These are phyloP conservation scores for Origma solitaria DNA, from an alignment of 2,113 vertebrate genomes.

Conservation along the genomic window DNA sequence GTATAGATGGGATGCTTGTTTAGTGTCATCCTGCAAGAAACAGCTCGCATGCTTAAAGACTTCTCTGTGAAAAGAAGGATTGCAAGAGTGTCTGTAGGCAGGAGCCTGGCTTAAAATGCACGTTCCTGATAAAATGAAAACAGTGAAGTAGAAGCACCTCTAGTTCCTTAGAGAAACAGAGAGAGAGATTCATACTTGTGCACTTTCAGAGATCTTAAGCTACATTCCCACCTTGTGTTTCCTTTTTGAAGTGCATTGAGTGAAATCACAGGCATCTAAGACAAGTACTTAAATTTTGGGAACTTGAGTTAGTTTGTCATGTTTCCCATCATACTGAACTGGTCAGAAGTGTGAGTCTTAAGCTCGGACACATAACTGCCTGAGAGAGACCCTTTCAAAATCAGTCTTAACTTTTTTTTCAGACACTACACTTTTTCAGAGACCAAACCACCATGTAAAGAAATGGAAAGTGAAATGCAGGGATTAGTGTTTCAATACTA, in stretches of 20 bases:
- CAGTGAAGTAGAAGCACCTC: not conserved
- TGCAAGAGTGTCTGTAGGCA: not conserved
- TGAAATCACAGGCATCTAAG: not conserved
- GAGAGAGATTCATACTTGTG: fast-evolving
- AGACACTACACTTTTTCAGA: not conserved
- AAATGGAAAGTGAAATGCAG: not conserved
- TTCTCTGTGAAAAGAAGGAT: not conserved
- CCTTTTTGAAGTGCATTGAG: not conserved
- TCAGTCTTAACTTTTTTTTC: not conserved
- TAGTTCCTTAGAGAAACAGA: not conserved
- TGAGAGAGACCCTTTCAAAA: not conserved
- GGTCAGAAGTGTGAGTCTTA: not conserved
- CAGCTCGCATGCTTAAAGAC: not conserved
- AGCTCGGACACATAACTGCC: not conserved
- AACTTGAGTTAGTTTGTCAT: not conserved
- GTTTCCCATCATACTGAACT: not conserved
- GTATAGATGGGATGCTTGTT: not conserved
- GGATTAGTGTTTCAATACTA: not conserved
- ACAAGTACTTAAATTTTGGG: not conserved
- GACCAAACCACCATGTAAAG: not conserved
- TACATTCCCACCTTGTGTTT: not conserved
- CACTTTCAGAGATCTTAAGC: not conserved
- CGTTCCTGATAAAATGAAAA: not conserved
- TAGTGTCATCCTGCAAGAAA: not conserved
- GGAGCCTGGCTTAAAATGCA: not conserved